Evolutionary conservation across 2,888 invertebrate species (phyloP).

Genomic region (Limulus polyphemus): DNA sequence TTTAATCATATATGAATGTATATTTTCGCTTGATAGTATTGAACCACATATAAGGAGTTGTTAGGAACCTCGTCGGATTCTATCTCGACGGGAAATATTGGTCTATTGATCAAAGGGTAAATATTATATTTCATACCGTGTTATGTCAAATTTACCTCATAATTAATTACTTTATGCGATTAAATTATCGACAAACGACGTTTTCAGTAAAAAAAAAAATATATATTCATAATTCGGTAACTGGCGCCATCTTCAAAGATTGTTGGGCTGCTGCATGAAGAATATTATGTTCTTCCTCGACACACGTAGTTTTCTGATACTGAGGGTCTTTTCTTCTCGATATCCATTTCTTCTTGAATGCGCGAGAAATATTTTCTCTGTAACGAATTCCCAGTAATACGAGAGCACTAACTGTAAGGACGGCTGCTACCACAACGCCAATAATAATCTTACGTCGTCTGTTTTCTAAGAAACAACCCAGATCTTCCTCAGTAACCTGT

Average conservation of each 20-base stretch:
- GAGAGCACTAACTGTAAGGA: slow-evolving; percentile 4
- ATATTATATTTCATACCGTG: too few relatives aligned
- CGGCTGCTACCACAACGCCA: slow-evolving; percentile 10
- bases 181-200: too few relatives aligned
- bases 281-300: slow-evolving; percentile 22
- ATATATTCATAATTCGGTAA: slow-evolving; percentile 13
- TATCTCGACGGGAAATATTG: too few relatives aligned
- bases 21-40: too few relatives aligned
- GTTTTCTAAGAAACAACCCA: slow-evolving; percentile 13
- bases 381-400: slow-evolving; percentile 11
- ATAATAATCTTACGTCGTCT: slow-evolving; percentile 17
- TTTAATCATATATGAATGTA: too few relatives aligned
- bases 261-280: slow-evolving; percentile 16
- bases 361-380: slow-evolving; percentile 13
- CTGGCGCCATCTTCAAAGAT: slow-evolving; percentile 16
- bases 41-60: too few relatives aligned
- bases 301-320: slow-evolving; percentile 20
- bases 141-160: too few relatives aligned
- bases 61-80: too few relatives aligned
- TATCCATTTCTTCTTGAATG: slow-evolving; percentile 19
- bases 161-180: too few relatives aligned
- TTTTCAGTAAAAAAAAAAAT: too few relatives aligned
- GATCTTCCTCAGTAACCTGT: slow-evolving; percentile 10
- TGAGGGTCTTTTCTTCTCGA: slow-evolving; percentile 19
- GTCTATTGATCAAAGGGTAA: too few relatives aligned